Percentiles rank a stretch among this genome's conserved stretches.
These are phyloP conservation scores for Ammospiza caudacuta DNA, from an alignment of 2,113 vertebrate species.

Conservation along the genomic window DNA sequence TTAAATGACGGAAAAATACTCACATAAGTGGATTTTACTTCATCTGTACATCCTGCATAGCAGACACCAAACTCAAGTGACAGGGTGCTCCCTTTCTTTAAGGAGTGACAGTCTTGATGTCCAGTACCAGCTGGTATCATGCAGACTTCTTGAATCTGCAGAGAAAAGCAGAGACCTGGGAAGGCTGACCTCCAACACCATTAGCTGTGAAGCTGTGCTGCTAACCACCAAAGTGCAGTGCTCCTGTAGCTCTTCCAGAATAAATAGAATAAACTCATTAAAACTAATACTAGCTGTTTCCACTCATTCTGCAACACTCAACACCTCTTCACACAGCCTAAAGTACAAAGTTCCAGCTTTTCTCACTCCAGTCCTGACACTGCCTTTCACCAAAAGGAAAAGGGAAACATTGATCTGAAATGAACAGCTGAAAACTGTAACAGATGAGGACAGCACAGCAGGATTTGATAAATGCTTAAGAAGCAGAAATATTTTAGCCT, in stretches of 20 bases:
- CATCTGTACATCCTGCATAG: background rate
- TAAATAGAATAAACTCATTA: background rate
- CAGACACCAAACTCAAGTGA: background rate
- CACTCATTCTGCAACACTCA: background rate
- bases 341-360: background rate
- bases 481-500: background rate
- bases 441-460: background rate
- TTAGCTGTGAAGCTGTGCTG: background rate
- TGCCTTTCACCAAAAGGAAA: background rate
- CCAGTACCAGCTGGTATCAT: background rate
- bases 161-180: background rate
- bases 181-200: background rate
- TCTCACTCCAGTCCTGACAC: background rate
- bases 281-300: background rate
- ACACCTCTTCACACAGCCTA: background rate
- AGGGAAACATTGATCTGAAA: background rate
- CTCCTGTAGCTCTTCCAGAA: rapidly evolving
- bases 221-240: background rate
- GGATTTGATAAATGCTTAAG: background rate
- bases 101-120: background rate
- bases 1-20: background rate
- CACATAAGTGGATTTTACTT: rapidly evolving
- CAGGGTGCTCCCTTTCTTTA: background rate
- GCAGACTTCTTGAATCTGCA: background rate
- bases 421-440: background rate